Conservation (phyloP, 92 coral and sea anemone species). For the Scolanthus callimorphus region DNA sequence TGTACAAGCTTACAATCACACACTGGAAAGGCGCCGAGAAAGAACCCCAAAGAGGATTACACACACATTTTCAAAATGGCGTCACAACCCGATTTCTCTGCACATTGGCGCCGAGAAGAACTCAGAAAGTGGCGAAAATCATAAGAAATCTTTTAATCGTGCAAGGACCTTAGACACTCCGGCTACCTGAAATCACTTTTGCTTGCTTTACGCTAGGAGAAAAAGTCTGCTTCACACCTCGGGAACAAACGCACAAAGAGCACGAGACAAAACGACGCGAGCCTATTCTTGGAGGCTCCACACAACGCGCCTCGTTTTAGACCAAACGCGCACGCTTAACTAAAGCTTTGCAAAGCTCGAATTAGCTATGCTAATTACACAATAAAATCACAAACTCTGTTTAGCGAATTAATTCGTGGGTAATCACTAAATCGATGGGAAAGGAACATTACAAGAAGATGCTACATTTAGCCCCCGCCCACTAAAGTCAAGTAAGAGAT, state of each 20-base stretch:
- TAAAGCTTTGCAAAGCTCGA: background rate
- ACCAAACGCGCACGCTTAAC: background rate
- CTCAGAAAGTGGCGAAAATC: background rate
- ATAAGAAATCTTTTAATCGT: background rate
- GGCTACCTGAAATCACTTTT: background rate
- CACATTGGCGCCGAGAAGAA: slow-evolving; percentile 42
- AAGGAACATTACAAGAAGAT: background rate
- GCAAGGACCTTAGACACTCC: background rate
- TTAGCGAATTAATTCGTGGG: background rate
- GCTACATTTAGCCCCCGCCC: background rate
- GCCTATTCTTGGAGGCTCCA: too few relatives aligned
- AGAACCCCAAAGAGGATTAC: slow-evolving; percentile 70
- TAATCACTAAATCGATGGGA: background rate
- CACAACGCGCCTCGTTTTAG: too few relatives aligned
- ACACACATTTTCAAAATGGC: slow-evolving; percentile 82
- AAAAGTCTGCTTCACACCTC: background rate
- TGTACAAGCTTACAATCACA: too few relatives aligned
- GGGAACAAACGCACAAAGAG: background rate
- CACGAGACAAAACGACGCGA: background rate
- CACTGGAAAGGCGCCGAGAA: too few relatives aligned
- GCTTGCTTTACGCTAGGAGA: background rate
- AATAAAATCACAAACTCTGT: too few relatives aligned
- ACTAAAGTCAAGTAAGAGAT: background rate
- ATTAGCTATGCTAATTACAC: background rate
- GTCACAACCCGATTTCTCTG: slow-evolving; percentile 18